Evolutionary conservation across 2,113 vertebrate species (phyloP).

Genomic region (Paralichthys olivaceus): DNA sequence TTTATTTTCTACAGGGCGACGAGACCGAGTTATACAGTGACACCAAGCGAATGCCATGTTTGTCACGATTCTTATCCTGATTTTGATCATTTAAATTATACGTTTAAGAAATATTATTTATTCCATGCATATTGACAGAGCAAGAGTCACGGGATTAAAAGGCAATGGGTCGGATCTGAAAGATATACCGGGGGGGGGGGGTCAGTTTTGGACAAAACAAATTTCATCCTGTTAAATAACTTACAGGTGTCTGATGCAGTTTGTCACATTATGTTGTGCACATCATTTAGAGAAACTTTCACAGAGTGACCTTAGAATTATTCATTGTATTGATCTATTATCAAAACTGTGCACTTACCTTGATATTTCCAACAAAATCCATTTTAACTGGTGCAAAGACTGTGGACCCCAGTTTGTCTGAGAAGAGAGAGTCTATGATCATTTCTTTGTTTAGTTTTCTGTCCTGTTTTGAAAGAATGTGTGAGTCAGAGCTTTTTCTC

Average conservation of each 20-base stretch:
- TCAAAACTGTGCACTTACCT: conserved; percentile 82
- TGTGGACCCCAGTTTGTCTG: conserved; percentile 97
- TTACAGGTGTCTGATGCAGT: neutral
- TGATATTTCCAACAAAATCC: conserved; percentile 99
- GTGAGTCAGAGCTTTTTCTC: neutral
- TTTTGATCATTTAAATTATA: neutral
- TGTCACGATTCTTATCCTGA: neutral
- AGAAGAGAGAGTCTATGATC: conserved; percentile 75
- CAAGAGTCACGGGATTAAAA: too few species aligned
- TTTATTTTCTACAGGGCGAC: conserved; percentile 88
- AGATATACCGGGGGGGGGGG: too few species aligned
- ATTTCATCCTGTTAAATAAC: neutral
- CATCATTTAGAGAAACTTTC: neutral
- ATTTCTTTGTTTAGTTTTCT: conserved; percentile 32
- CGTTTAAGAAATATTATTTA: neutral
- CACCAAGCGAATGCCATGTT: neutral
- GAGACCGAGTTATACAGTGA: neutral
- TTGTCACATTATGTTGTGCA: neutral
- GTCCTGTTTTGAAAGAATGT: neutral
- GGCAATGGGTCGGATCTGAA: too few species aligned
- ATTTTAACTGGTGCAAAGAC: conserved; percentile 99
- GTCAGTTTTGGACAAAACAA: too few species aligned
- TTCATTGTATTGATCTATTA: conserved; percentile 1
- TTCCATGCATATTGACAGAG: neutral
- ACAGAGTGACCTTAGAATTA: neutral